These are phyloP conservation scores for Proterorhinus semilunaris DNA, from an alignment of 2,113 vertebrate species.

Conservation along the genomic window DNA sequence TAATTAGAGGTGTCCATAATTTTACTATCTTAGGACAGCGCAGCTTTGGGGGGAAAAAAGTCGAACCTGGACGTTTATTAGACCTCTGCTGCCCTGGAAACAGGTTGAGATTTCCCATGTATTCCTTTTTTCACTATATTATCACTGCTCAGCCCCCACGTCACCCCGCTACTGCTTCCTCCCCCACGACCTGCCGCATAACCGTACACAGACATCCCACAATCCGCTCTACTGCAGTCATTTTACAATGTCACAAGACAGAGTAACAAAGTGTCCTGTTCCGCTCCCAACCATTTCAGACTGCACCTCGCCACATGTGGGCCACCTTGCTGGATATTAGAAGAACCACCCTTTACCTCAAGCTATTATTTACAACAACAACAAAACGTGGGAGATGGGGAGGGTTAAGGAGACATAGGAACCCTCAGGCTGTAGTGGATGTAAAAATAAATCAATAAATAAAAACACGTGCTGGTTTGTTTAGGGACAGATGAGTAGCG, in stretches of 20 bases:
- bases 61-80: slow-evolving; percentile 74
- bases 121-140: slow-evolving; percentile 71
- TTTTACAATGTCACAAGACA: slow-evolving; percentile 74
- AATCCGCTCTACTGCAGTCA: slow-evolving; percentile 73
- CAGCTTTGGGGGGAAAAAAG: slow-evolving; percentile 63
- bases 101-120: slow-evolving; percentile 79
- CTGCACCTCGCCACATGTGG: not conserved
- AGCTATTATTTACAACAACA: slow-evolving; percentile 15
- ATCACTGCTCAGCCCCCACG: slow-evolving; percentile 43
- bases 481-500: not conserved
- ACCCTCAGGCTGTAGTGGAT: slow-evolving; percentile 10
- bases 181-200: slow-evolving; percentile 76
- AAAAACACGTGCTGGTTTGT: too few species aligned
- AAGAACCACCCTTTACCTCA: slow-evolving; percentile 45
- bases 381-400: slow-evolving; percentile 1
- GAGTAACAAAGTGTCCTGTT: slow-evolving; percentile 31
- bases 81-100: slow-evolving; percentile 83
- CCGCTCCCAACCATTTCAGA: not conserved
- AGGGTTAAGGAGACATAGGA: slow-evolving; percentile 32
- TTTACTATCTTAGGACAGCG: slow-evolving; percentile 58
- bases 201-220: slow-evolving; percentile 14
- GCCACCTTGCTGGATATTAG: slow-evolving; percentile 38
- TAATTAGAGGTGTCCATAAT: slow-evolving; percentile 69
- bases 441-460: slow-evolving; percentile 20
- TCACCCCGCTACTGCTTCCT: slow-evolving; percentile 39